Evolutionary conservation across 1,140 invertebrate species (phyloP).

Genomic region (Rhizoglyphus robini): DNA sequence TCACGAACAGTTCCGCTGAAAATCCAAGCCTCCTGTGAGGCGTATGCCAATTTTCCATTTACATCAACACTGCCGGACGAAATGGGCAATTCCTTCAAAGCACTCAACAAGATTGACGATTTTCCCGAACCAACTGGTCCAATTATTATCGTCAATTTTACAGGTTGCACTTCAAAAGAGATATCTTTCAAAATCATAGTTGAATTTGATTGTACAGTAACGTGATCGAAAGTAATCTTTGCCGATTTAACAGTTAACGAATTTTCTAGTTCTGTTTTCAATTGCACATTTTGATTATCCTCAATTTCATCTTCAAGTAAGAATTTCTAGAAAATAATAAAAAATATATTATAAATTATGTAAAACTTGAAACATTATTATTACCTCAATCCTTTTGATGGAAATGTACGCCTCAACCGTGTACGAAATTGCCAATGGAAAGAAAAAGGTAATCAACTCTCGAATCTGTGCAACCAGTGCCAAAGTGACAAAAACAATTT

Average conservation of each 20-base stretch:
- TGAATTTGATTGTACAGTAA: background rate
- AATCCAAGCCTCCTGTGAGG: constrained; percentile 52
- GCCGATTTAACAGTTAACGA: too few species aligned
- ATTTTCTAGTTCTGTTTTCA: constrained; percentile 36
- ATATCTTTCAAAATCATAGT: constrained; percentile 41
- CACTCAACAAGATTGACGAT: constrained; percentile 28
- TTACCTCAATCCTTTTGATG: constrained; percentile 41
- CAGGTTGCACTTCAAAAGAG: constrained; percentile 46
- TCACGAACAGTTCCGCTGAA: constrained; percentile 51
- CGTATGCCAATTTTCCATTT: constrained; percentile 16
- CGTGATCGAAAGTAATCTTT: constrained; percentile 23
- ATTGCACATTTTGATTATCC: too few species aligned
- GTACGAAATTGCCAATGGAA: constrained; percentile 52
- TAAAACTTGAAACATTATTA: constrained; percentile 42
- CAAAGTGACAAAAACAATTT: constrained; percentile 56
- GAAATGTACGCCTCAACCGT: constrained; percentile 42
- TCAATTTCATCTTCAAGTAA: constrained; percentile 52
- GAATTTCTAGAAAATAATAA: too few species aligned
- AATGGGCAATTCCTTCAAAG: constrained; percentile 38
- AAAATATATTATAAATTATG: too few species aligned
- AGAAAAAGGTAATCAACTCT: constrained; percentile 51
- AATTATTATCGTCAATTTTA: constrained; percentile 52
- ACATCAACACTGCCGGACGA: constrained; percentile 24
- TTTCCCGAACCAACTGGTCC: constrained; percentile 65
- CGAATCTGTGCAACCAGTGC: constrained; percentile 51